Conservation (phyloP, 2,113 vertebrate genomes). For the Aldabrachelys gigantea region DNA sequence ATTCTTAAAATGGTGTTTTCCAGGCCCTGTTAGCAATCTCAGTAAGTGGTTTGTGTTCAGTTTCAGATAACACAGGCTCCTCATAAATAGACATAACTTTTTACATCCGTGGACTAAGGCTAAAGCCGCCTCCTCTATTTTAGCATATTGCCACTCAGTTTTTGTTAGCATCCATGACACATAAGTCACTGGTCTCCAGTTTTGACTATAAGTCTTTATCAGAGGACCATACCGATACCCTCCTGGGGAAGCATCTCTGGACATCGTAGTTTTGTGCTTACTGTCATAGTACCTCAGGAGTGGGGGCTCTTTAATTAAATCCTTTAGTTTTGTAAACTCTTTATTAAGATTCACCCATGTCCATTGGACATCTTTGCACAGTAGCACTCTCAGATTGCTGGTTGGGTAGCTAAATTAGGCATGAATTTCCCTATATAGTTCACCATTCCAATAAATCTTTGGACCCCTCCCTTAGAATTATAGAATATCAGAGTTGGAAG, state of each 20-base stretch:
- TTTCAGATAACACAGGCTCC: constrained; percentile 29
- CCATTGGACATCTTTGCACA: neutral
- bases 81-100: constrained; percentile 33
- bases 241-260: neutral
- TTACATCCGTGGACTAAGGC: constrained; percentile 17
- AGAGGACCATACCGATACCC: neutral
- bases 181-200: constrained; percentile 6
- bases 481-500: no score
- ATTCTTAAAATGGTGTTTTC: constrained; percentile 27
- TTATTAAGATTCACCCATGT: neutral
- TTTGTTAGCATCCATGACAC: neutral
- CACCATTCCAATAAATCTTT: neutral
- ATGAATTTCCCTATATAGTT: neutral
- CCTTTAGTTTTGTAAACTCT: neutral
- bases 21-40: neutral
- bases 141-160: constrained; percentile 1
- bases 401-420: neutral
- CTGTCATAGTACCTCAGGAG: neutral
- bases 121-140: neutral
- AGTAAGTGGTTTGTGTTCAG: neutral
- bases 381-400: rapidly evolving
- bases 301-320: neutral
- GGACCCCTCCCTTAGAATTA: rapidly evolving
- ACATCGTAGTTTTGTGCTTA: neutral
- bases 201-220: neutral